A percentile compares a stretch with the other conserved stretches of the same genome.
phyloP scores from a whole-genome alignment of 2,113 vertebrate genomes.

The Myotis lucifugus region DNA sequence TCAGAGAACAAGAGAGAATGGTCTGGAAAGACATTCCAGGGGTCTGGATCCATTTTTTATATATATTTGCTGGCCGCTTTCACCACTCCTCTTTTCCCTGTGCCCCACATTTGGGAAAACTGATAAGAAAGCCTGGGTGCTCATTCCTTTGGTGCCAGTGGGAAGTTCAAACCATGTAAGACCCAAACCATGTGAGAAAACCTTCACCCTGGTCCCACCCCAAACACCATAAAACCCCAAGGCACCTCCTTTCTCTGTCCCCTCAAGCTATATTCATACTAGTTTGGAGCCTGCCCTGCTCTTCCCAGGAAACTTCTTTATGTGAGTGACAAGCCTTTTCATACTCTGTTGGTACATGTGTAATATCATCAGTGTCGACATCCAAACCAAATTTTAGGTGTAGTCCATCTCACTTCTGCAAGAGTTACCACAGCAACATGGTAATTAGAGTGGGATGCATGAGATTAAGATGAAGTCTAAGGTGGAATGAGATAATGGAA shows the following conservation, averaged over 20 bases:
- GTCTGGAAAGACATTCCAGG: conserved; percentile 47
- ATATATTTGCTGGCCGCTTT: not conserved
- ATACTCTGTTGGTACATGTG: not conserved
- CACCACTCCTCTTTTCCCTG: not conserved
- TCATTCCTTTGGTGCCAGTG: not conserved
- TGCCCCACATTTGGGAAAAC: not conserved
- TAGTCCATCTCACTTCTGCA: not conserved
- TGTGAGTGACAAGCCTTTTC: not conserved
- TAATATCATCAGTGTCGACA: not conserved
- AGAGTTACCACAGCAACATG: not conserved
- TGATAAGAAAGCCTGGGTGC: not conserved
- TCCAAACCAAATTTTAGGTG: not conserved
- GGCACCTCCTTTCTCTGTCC: not conserved
- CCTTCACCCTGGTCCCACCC: not conserved
- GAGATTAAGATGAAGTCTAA: not conserved
- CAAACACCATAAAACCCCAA: not conserved
- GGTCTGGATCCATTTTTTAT: not conserved
- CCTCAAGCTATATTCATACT: not conserved
- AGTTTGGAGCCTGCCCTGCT: not conserved
- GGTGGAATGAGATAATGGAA: not conserved
- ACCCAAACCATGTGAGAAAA: not conserved
- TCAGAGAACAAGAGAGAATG: not conserved
- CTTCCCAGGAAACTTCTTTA: not conserved
- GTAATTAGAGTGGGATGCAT: not conserved
- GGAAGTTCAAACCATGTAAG: not conserved